These are phyloP conservation scores for Notolabrus celidotus DNA, from an alignment of 2,797 vertebrate genomes.

Conservation along the genomic window DNA sequence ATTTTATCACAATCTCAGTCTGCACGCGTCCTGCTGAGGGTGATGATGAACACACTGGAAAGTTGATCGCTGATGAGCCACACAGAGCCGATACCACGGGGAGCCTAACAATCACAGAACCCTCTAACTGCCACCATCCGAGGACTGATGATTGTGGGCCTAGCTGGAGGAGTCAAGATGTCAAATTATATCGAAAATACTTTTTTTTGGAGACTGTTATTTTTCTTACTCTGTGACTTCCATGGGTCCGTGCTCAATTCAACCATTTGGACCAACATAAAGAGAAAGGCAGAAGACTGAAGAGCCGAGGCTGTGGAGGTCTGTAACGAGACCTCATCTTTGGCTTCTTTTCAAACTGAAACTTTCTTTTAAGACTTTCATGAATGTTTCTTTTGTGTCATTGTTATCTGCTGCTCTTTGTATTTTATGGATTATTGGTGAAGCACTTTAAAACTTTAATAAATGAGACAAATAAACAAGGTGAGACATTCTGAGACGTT, in stretches of 20 bases:
- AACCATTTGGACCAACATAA: neutral
- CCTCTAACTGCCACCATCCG: neutral
- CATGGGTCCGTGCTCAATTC: neutral
- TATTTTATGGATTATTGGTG: no score
- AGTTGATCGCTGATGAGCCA: slow-evolving; percentile 33
- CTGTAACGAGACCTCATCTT: no score
- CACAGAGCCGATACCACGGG: slow-evolving; percentile 12
- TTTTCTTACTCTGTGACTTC: neutral
- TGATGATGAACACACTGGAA: slow-evolving; percentile 10
- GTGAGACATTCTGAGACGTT: no score
- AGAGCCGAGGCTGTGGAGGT: no score
- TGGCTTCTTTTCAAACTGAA: no score
- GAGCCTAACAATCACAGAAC: slow-evolving; percentile 18
- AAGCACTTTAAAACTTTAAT: no score
- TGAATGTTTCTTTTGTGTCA: no score
- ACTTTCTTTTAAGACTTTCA: no score
- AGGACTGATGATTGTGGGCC: neutral
- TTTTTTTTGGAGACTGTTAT: neutral
- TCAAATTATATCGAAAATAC: neutral
- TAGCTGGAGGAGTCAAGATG: neutral
- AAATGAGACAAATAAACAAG: no score
- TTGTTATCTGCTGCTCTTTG: no score
- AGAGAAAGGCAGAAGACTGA: neutral
- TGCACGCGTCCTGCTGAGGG: slow-evolving; percentile 20
- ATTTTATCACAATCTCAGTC: slow-evolving; percentile 36